Evolutionary conservation across 2,888 invertebrate species (phyloP), one percentile per base, ranked within the genome.

Genomic region (Pseudococcus jackbeardsleyi): DNA sequence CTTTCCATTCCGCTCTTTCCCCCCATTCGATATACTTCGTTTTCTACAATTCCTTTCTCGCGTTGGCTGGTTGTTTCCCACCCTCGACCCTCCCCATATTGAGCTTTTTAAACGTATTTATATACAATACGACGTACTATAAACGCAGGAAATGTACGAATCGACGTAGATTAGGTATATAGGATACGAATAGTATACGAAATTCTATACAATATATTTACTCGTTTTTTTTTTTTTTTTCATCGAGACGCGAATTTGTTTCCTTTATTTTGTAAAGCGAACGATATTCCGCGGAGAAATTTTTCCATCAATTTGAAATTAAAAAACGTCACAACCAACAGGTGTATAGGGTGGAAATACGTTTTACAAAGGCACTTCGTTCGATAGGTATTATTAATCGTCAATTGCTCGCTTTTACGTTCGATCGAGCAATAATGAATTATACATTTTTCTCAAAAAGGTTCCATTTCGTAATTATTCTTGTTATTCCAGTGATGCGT

Each of bases 231-330:
- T 64, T 64, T 64, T 64, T 64, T 19, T 64, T 22, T 64, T 64
- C 22, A 64, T 64, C 64, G 19, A 22, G 6, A 64, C 64, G 54
- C n/a, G 54, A 54, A 54, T 54, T 54, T 54, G 12, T n/a, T n/a
- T n/a, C 50, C 50, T 54, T 54, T 54, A 54, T n/a, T 54, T 54
- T 54, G 54, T 12, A 64, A 64, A 64, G 64, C 64, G 64, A 22
- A 11, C 22, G 64, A 6, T 64, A 64, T 64, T 64, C 22, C 7
- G 22, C 11, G 6, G 22, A 59, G 15, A 64, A 64, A 54, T 54
- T 64, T 59, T 64, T 22, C 64, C 64, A 64, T 64, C 64, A 64
- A 64, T 64, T 64, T 64, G 64, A 22, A 64, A 64, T 64, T 64
- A 64, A 64, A 64, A 64, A 64, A 19, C 64, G 22, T 64, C 64